Evolutionary conservation across 1,140 invertebrate genomes (phyloP).

Genomic region (Leptopilina boulardi): DNA sequence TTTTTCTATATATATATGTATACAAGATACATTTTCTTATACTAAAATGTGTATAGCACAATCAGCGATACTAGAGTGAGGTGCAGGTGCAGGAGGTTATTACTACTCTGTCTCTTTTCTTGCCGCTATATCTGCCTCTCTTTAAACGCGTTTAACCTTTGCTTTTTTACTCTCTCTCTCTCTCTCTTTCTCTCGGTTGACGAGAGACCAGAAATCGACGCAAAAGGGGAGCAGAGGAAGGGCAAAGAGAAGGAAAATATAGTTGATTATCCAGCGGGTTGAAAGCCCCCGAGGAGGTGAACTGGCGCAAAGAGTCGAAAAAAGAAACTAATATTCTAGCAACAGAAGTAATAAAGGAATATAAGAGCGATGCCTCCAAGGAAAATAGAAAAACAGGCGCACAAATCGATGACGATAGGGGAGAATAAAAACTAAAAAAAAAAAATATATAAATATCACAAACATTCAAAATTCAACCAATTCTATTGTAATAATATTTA

Average conservation of each 20-base stretch:
- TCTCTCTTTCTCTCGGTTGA: background rate
- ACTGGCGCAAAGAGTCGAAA: constrained; percentile 31
- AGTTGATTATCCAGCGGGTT: constrained; percentile 39
- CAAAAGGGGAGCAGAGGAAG: constrained; percentile 18
- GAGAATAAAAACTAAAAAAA: no score
- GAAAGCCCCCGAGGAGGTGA: constrained; percentile 34
- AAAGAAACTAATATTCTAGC: constrained; percentile 41
- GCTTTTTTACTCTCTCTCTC: background rate
- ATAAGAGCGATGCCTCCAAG: constrained; percentile 30
- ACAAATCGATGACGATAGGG: constrained; percentile 41
- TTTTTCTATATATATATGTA: background rate
- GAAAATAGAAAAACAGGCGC: constrained; percentile 28
- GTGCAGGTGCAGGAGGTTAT: constrained; percentile 60
- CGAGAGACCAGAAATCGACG: constrained; percentile 26
- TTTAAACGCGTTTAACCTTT: constrained; percentile 14
- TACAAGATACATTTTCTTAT: background rate
- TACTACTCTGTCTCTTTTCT: constrained; percentile 40
- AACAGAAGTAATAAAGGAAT: constrained; percentile 39
- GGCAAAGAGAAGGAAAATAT: constrained; percentile 37
- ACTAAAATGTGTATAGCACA: constrained; percentile 29
- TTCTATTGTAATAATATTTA: no score
- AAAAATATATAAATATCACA: background rate
- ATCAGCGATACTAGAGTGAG: constrained; percentile 45
- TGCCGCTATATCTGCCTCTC: constrained; percentile 23
- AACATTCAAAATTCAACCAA: no score